Evolutionary conservation across 2,888 invertebrate genomes (phyloP).

Genomic region (Coecobrya sp.): DNA sequence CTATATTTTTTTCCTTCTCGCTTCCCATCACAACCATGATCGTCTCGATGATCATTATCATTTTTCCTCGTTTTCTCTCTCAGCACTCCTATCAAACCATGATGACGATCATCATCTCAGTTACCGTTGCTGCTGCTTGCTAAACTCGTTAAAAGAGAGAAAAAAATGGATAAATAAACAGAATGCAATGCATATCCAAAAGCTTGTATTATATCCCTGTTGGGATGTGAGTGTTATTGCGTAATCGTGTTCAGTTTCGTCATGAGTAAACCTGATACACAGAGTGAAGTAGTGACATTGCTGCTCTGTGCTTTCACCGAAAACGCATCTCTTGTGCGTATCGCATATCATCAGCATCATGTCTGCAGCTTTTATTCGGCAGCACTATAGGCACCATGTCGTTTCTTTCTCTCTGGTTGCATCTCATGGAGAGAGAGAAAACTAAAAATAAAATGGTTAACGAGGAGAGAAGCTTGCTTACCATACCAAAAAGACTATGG

Average conservation of each 20-base stretch:
- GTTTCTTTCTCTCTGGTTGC: background rate
- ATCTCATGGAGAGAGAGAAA: background rate
- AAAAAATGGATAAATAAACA: constrained; percentile 8
- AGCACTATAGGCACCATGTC: background rate
- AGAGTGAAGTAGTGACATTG: background rate
- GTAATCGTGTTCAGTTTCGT: constrained; percentile 3
- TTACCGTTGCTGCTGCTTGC: background rate
- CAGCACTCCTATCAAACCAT: background rate
- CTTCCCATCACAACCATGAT: background rate
- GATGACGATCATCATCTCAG: background rate
- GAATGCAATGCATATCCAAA: background rate
- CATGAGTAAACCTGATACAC: constrained; percentile 18
- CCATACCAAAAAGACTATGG: background rate
- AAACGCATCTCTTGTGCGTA: background rate
- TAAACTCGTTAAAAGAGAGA: background rate
- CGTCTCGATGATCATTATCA: constrained; percentile 33
- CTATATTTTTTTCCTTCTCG: background rate
- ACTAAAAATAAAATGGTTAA: constrained; percentile 38
- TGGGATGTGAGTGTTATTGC: constrained; percentile 7
- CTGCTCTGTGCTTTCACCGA: constrained; percentile 41
- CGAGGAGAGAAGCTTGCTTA: background rate
- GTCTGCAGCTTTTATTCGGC: background rate
- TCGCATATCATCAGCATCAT: constrained; percentile 35
- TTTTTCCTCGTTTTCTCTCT: background rate
- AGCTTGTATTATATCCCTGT: background rate